These are phyloP conservation scores for Echeneis naucrates DNA, from an alignment of 2,797 vertebrate species.

Conservation along the genomic window DNA sequence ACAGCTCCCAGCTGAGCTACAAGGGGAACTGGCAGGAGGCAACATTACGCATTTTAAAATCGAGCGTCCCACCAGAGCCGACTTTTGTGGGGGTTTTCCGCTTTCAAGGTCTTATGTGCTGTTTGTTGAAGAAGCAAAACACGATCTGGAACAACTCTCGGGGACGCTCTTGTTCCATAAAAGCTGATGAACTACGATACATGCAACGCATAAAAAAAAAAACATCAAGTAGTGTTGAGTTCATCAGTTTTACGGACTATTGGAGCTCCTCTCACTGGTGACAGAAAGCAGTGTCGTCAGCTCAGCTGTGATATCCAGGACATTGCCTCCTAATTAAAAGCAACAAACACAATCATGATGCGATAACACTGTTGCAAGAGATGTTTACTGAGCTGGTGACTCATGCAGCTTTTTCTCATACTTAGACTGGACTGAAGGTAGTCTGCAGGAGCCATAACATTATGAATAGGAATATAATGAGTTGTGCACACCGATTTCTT, in stretches of 20 bases:
- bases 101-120: neutral
- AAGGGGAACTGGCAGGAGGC: constrained; percentile 9
- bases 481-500: too few relatives aligned
- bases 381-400: too few relatives aligned
- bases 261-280: neutral
- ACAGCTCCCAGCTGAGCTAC: neutral
- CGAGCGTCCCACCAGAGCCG: neutral
- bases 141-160: neutral
- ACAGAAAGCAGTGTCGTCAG: neutral
- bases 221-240: neutral
- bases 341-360: too few relatives aligned
- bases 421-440: too few relatives aligned
- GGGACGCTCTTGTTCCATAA: neutral
- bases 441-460: too few relatives aligned
- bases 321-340: too few relatives aligned
- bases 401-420: too few relatives aligned
- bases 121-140: neutral
- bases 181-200: neutral
- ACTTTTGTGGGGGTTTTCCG: constrained; percentile 2
- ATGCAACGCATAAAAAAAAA: neutral
- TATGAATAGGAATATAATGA: neutral
- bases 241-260: neutral
- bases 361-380: too few relatives aligned
- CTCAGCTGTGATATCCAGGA: too few relatives aligned
- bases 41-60: constrained; percentile 17